Percentiles rank a stretch among this genome's conserved stretches.
Evolutionary conservation across 2,797 vertebrate genomes (phyloP).

Genomic region (Rhinoraja longicauda): DNA sequence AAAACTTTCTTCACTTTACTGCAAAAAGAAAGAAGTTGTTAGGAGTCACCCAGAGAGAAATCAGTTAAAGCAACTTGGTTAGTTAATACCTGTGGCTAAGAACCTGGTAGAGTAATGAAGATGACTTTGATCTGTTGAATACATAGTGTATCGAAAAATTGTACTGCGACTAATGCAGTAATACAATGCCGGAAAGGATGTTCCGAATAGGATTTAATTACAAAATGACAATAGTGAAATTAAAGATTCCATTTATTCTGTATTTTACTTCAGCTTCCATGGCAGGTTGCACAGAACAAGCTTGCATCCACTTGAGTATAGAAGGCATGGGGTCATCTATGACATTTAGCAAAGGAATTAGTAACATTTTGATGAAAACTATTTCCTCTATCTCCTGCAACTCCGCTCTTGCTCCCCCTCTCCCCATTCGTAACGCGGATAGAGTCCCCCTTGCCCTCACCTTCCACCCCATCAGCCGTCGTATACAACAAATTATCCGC

Average conservation of each 20-base stretch:
- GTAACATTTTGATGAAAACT: not conserved
- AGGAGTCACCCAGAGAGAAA: not conserved
- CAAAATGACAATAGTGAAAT: not conserved
- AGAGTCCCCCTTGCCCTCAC: too few relatives aligned
- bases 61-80: not conserved
- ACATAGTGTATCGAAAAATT: not conserved
- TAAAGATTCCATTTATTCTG: too few relatives aligned
- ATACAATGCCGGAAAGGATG: too few relatives aligned
- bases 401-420: too few relatives aligned
- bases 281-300: not conserved
- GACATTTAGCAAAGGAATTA: too few relatives aligned
- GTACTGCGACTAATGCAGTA: not conserved
- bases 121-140: not conserved
- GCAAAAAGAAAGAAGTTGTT: constrained; percentile 37
- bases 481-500: too few relatives aligned
- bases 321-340: too few relatives aligned
- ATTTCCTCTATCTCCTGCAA: too few relatives aligned
- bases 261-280: not conserved
- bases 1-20: constrained; percentile 68
- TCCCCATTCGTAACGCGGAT: too few relatives aligned
- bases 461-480: too few relatives aligned
- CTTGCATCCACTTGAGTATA: not conserved
- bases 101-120: not conserved
- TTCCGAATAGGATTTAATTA: not conserved
- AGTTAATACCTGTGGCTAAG: not conserved